These are phyloP conservation scores for Nomada lathburiana DNA, from an alignment of 2,888 invertebrate species.

Conservation along the genomic window DNA sequence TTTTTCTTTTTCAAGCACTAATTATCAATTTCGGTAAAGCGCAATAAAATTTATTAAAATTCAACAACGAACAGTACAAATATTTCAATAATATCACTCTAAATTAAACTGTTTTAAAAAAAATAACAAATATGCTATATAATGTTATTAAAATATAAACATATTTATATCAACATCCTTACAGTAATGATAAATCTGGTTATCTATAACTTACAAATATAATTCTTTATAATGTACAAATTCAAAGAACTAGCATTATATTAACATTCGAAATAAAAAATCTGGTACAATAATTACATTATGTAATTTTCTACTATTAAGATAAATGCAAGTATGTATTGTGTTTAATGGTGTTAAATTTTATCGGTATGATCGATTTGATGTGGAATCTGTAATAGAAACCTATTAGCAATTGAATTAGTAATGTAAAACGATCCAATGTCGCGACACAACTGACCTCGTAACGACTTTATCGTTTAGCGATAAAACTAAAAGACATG, in stretches of 20 bases:
- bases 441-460: conserved; percentile 59
- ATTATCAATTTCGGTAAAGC: conserved; percentile 16
- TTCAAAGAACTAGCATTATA: conserved; percentile 12
- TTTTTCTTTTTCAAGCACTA: background rate
- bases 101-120: conserved; percentile 20
- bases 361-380: conserved; percentile 48
- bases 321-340: conserved; percentile 2
- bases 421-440: conserved; percentile 29
- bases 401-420: conserved; percentile 21
- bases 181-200: conserved; percentile 23
- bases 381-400: conserved; percentile 31
- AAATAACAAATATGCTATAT: conserved; percentile 17
- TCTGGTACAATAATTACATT: background rate
- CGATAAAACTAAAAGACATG: conserved; percentile 50
- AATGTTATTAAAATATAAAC: conserved; percentile 12
- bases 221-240: conserved; percentile 10
- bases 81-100: conserved; percentile 10
- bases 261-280: conserved; percentile 10
- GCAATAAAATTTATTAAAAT: conserved; percentile 22
- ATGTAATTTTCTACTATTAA: conserved; percentile 13
- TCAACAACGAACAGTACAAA: conserved; percentile 20
- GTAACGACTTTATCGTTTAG: conserved; percentile 55
- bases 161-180: conserved; percentile 17
- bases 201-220: conserved; percentile 21
- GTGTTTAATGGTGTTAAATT: conserved; percentile 27